Conservation (phyloP, 2,888 invertebrate species). For the Protophormia terraenovae region DNA sequence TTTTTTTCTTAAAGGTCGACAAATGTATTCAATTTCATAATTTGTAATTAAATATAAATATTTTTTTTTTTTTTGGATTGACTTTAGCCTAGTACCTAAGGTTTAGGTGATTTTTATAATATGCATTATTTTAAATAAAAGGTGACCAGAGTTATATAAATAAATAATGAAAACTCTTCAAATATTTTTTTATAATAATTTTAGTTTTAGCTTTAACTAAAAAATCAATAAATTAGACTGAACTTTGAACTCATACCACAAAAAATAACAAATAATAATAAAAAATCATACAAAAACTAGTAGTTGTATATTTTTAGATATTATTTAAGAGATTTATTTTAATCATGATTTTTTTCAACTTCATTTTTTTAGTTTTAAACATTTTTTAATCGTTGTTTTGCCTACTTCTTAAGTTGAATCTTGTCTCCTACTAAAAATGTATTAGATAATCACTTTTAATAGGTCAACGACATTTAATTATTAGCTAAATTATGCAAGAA, state of each 20-base stretch:
- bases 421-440: background rate
- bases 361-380: background rate
- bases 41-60: conserved; percentile 5
- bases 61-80: background rate
- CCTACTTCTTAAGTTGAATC: background rate
- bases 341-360: too few species aligned
- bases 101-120: background rate
- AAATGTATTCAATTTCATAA: background rate
- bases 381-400: background rate
- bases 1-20: background rate
- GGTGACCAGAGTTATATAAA: too few species aligned
- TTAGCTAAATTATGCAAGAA: background rate
- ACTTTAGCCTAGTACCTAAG: background rate
- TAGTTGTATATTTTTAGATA: too few species aligned
- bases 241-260: too few species aligned
- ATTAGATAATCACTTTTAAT: background rate
- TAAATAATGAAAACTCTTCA: too few species aligned
- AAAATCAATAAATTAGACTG: too few species aligned
- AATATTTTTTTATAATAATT: too few species aligned
- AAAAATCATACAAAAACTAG: too few species aligned
- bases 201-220: too few species aligned
- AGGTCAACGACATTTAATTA: background rate
- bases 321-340: too few species aligned
- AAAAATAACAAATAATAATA: too few species aligned
- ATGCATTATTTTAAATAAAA: background rate